Evolutionary conservation across 1,140 invertebrate genomes (phyloP).

Genomic region (Cydia amplana): DNA sequence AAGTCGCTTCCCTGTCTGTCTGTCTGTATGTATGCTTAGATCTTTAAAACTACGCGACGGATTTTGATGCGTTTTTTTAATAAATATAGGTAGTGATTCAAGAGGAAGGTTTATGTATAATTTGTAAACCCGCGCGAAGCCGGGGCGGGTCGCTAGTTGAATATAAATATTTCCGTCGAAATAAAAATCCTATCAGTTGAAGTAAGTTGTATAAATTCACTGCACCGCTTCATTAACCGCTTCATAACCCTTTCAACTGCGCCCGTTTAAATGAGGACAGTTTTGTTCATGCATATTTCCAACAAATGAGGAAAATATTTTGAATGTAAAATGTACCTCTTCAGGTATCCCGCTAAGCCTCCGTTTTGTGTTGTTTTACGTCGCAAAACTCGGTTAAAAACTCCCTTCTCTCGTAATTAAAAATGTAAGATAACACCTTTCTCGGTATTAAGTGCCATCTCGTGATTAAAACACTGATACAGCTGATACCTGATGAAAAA

Average conservation of each 20-base stretch:
- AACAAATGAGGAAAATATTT: slow-evolving; percentile 22
- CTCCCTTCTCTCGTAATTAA: slow-evolving; percentile 15
- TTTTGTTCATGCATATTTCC: slow-evolving; percentile 5
- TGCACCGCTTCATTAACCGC: neutral
- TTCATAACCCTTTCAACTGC: neutral
- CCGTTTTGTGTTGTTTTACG: slow-evolving; percentile 23
- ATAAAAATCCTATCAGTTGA: too few species aligned
- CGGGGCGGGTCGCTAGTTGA: too few species aligned
- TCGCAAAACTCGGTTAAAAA: neutral
- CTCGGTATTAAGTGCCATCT: neutral
- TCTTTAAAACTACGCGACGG: too few species aligned
- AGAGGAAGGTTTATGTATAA: too few species aligned
- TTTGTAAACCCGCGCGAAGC: too few species aligned
- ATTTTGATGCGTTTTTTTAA: too few species aligned
- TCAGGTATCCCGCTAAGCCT: slow-evolving; percentile 18
- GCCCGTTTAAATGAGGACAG: neutral
- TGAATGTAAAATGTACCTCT: slow-evolving; percentile 24
- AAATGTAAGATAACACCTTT: slow-evolving; percentile 14
- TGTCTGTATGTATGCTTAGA: too few species aligned
- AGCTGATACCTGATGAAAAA: neutral
- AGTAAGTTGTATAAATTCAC: neutral
- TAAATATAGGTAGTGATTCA: too few species aligned
- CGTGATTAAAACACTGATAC: neutral
- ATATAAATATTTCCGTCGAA: too few species aligned
- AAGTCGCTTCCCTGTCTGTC: too few species aligned